Percentiles rank a stretch among this genome's conserved stretches.
phyloP scores from a whole-genome alignment of 2,888 invertebrate species.

The Drosophila borealis region DNA sequence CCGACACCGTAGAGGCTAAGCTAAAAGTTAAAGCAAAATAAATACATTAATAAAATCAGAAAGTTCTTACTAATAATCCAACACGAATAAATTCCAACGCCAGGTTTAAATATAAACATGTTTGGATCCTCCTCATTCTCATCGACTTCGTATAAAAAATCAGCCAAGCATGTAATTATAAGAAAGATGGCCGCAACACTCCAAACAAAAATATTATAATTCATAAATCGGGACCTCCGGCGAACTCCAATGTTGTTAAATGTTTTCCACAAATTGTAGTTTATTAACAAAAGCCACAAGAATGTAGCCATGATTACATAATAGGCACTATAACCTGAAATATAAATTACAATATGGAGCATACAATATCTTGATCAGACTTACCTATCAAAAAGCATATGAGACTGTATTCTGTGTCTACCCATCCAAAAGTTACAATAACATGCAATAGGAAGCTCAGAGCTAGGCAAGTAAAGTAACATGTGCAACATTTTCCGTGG shows the following conservation, averaged over 20 bases:
- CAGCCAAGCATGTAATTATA: constrained; percentile 66
- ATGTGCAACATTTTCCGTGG: constrained; percentile 38
- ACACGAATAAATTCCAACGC: constrained; percentile 86
- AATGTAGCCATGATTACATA: constrained; percentile 91
- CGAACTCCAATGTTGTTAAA: constrained; percentile 42
- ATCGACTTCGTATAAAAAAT: constrained; percentile 42
- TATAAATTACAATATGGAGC: neutral
- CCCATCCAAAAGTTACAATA: neutral
- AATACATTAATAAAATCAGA: neutral
- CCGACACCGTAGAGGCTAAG: constrained; percentile 60
- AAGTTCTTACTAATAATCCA: constrained; percentile 86
- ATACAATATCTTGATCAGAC: neutral
- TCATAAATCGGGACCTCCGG: constrained; percentile 43
- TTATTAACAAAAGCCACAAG: constrained; percentile 94
- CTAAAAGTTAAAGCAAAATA: neutral
- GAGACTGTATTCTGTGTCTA: neutral
- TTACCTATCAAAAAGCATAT: constrained; percentile 28
- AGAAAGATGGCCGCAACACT: constrained; percentile 65
- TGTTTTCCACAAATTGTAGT: constrained; percentile 91
- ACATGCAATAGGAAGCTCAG: constrained; percentile 12
- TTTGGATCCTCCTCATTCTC: neutral
- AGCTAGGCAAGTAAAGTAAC: constrained; percentile 45
- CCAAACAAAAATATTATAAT: constrained; percentile 80
- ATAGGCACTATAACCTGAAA: constrained; percentile 84
- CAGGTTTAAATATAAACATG: constrained; percentile 83